These are phyloP conservation scores for Beaufortia kweichowensis DNA, from an alignment of 2,113 vertebrate genomes.

Conservation along the genomic window DNA sequence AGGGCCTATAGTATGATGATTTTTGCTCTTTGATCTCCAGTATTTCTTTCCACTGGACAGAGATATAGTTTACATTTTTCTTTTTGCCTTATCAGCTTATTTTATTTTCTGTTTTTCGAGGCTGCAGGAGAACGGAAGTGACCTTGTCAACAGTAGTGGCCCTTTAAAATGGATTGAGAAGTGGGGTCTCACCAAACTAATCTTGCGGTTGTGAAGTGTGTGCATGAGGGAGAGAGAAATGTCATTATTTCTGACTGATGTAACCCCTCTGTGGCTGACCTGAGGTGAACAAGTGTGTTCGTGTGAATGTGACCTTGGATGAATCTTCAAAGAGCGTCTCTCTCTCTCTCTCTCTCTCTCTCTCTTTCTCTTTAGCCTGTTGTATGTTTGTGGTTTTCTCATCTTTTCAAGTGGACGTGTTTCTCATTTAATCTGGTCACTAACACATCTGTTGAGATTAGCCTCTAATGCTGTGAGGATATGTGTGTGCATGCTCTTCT, in stretches of 20 bases:
- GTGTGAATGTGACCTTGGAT: constrained; percentile 34
- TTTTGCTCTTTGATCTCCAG: neutral
- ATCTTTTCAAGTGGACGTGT: constrained; percentile 37
- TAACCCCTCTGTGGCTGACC: constrained; percentile 20
- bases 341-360: constrained; percentile 8
- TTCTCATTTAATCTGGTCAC: constrained; percentile 52
- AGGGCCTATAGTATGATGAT: neutral
- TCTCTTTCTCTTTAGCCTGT: no score
- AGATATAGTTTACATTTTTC: neutral
- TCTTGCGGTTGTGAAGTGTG: constrained; percentile 41
- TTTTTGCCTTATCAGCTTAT: neutral
- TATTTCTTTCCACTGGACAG: neutral
- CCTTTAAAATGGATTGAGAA: constrained; percentile 18
- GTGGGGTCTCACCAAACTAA: constrained; percentile 29
- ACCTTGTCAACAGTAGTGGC: constrained; percentile 28
- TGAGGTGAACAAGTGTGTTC: constrained; percentile 25
- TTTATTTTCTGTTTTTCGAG: neutral
- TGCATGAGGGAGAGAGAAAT: constrained; percentile 15
- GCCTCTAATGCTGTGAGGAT: neutral
- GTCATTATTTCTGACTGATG: constrained; percentile 42
- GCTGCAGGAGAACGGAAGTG: neutral
- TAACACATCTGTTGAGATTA: constrained; percentile 1
- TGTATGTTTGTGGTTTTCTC: constrained; percentile 11
- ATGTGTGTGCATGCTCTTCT: neutral
- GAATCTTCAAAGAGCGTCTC: neutral